These are phyloP conservation scores for Muscina levida DNA, from an alignment of 2,888 invertebrate genomes.

Conservation along the genomic window DNA sequence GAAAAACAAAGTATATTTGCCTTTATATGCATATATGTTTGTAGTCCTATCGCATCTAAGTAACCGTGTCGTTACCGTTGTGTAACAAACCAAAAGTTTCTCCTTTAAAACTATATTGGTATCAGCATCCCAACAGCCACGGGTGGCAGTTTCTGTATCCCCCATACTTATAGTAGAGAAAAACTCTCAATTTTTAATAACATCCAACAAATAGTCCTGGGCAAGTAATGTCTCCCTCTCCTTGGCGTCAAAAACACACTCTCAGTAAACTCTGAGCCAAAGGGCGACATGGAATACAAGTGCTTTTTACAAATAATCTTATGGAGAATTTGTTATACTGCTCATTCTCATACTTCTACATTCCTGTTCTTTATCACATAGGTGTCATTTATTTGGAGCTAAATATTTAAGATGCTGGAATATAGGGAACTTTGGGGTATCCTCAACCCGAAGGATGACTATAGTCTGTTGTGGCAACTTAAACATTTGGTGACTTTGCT, in stretches of 20 bases:
- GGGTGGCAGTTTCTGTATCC: conserved; percentile 10
- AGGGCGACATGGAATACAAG: too few relatives aligned
- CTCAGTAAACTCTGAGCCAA: not conserved
- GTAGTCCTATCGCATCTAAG: not conserved
- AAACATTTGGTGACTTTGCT: too few relatives aligned
- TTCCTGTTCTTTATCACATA: too few relatives aligned
- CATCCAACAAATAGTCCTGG: too few relatives aligned
- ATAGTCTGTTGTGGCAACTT: too few relatives aligned
- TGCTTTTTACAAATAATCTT: not conserved
- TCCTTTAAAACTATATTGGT: not conserved
- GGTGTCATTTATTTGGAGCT: too few relatives aligned
- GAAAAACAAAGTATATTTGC: not conserved
- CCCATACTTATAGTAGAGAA: conserved; percentile 7
- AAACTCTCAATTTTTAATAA: conserved; percentile 29
- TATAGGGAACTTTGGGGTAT: too few relatives aligned
- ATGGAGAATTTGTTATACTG: not conserved
- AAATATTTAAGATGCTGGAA: too few relatives aligned
- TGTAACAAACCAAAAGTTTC: not conserved
- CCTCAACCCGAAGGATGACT: too few relatives aligned
- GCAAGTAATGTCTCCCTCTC: too few relatives aligned
- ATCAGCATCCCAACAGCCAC: not conserved
- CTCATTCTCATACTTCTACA: not conserved
- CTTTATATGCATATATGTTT: not conserved
- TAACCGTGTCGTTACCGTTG: too few relatives aligned
- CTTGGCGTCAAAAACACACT: not conserved